Evolutionary conservation across 1,140 invertebrate genomes (phyloP).

Genomic region (Neocloeon triangulifer): DNA sequence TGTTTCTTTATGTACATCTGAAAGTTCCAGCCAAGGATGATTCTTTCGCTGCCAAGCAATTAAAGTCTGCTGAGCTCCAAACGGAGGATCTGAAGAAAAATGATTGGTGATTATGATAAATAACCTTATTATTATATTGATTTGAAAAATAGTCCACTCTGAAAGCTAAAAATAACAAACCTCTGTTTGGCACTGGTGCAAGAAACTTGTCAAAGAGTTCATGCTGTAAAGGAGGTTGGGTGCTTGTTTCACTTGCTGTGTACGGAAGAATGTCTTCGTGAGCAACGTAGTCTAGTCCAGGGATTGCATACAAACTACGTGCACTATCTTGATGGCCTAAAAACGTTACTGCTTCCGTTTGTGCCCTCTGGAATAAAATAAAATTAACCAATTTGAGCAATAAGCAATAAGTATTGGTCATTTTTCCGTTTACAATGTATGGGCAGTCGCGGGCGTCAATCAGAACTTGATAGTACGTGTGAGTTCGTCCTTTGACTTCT

Average conservation of each 20-base stretch:
- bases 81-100: slow-evolving; percentile 49
- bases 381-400: too few relatives aligned
- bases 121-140: neutral
- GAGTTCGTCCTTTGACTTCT: slow-evolving; percentile 73
- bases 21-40: slow-evolving; percentile 88
- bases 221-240: slow-evolving; percentile 68
- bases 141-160: neutral
- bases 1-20: slow-evolving; percentile 94
- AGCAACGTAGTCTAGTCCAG: slow-evolving; percentile 87
- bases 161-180: slow-evolving; percentile 17
- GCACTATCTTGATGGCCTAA: slow-evolving; percentile 87
- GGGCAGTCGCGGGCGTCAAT: slow-evolving; percentile 92
- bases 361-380: slow-evolving; percentile 71
- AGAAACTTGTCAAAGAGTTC: slow-evolving; percentile 94
- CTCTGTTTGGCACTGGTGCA: slow-evolving; percentile 49
- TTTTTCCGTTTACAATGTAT: slow-evolving; percentile 75
- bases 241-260: slow-evolving; percentile 50
- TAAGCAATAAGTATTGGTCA: too few relatives aligned
- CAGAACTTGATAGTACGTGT: slow-evolving; percentile 91
- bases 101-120: neutral
- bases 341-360: slow-evolving; percentile 95
- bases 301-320: slow-evolving; percentile 79
- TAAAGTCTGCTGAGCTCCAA: slow-evolving; percentile 70
- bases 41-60: slow-evolving; percentile 93
- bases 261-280: slow-evolving; percentile 89